phyloP scores from a whole-genome alignment of 2,888 invertebrate genomes.

The Ennomos erosarius region DNA sequence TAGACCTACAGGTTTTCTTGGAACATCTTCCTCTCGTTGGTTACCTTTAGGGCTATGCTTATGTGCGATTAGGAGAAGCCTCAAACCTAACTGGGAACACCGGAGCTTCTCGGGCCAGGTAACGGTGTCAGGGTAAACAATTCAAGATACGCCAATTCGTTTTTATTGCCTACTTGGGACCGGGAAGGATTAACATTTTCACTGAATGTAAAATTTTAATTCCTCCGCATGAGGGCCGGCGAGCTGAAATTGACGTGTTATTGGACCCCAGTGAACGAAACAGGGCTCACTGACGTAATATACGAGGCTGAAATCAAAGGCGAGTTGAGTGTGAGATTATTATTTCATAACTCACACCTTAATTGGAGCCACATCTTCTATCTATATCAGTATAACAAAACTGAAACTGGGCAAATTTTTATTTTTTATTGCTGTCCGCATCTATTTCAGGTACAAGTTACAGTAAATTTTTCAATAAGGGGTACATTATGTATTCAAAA shows the following conservation, averaged over 20 bases:
- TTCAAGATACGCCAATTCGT: conserved; percentile 75
- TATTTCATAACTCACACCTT: conserved; percentile 26
- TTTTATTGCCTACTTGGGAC: conserved; percentile 75
- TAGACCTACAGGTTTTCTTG: no score
- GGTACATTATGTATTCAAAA: no score
- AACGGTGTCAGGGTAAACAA: conserved; percentile 59
- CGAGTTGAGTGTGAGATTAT: conserved; percentile 29
- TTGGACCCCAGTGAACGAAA: conserved; percentile 64
- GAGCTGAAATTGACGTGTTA: conserved; percentile 74
- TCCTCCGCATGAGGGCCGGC: conserved; percentile 68
- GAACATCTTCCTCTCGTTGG: background rate
- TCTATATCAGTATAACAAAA: no score
- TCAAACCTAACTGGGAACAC: conserved; percentile 25
- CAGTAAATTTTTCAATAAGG: no score
- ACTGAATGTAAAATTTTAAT: conserved; percentile 80
- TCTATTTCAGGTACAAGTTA: no score
- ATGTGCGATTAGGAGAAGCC: no score
- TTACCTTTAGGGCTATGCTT: conserved; percentile 15
- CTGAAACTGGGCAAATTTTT: no score
- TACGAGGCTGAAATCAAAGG: conserved; percentile 47
- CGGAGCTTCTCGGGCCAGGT: conserved; percentile 30
- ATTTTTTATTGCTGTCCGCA: no score
- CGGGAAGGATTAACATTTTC: conserved; percentile 77
- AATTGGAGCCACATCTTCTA: background rate
- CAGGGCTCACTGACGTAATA: conserved; percentile 35